phyloP scores from a whole-genome alignment of 2,113 vertebrate genomes.

The Theropithecus gelada region DNA sequence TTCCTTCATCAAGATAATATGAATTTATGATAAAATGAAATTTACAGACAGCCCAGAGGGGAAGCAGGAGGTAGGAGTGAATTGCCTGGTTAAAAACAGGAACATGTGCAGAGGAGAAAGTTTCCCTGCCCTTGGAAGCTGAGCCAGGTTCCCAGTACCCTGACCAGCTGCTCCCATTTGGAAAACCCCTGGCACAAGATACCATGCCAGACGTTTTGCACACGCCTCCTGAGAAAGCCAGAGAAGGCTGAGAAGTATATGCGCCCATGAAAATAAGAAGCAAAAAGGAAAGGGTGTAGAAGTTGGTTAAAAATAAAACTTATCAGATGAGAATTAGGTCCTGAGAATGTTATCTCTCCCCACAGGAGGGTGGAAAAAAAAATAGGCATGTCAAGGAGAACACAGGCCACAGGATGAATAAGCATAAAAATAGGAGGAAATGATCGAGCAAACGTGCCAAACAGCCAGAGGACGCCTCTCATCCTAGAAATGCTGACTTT shows the following conservation, averaged over 20 bases:
- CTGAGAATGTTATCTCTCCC: slow-evolving; percentile 82
- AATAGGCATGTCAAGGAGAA: slow-evolving; percentile 76
- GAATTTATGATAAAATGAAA: slow-evolving; percentile 53
- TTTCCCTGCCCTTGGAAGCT: neutral
- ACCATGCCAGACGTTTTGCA: neutral
- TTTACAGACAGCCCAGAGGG: neutral
- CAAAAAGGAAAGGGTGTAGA: slow-evolving; percentile 68
- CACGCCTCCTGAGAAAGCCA: slow-evolving; percentile 2
- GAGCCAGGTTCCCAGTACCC: slow-evolving; percentile 34
- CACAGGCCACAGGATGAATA: slow-evolving; percentile 78
- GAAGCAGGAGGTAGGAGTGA: slow-evolving; percentile 5
- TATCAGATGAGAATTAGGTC: slow-evolving; percentile 80
- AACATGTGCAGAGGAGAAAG: neutral
- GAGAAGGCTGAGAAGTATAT: neutral
- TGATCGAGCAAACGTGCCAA: slow-evolving; percentile 16
- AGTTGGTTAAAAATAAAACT: slow-evolving; percentile 82
- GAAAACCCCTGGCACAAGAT: neutral
- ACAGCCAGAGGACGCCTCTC: neutral
- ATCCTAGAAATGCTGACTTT: neutral
- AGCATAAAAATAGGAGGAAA: slow-evolving; percentile 83
- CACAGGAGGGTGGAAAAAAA: slow-evolving; percentile 73
- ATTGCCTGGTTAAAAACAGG: neutral
- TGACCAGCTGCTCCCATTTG: neutral
- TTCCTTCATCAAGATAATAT: slow-evolving; percentile 69
- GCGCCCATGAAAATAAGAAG: slow-evolving; percentile 63